Percentiles rank a stretch among this genome's conserved stretches.
These are phyloP conservation scores for Proteles cristata DNA, from an alignment of 2,113 vertebrate genomes.

Conservation along the genomic window DNA sequence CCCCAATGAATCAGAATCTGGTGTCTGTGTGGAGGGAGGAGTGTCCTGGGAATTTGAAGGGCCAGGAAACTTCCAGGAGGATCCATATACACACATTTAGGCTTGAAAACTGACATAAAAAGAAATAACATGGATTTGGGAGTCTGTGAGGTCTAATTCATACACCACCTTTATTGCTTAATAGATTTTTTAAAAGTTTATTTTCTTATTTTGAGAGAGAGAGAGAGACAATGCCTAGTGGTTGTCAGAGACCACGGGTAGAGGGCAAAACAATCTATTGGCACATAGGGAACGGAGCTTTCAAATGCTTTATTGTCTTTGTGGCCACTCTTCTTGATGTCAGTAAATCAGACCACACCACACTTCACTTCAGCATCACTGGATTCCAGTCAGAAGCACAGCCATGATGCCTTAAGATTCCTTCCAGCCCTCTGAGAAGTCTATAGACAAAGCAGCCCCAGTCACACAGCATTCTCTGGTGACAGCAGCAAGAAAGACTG, in stretches of 20 bases:
- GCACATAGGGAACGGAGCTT: neutral
- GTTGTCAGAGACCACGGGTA: neutral
- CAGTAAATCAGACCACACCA: neutral
- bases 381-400: neutral
- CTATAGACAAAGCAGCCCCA: fast-evolving
- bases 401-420: neutral
- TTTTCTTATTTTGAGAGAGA: no score
- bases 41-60: neutral
- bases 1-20: neutral
- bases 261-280: neutral
- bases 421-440: neutral
- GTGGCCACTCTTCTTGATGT: neutral
- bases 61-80: neutral
- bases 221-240: no score
- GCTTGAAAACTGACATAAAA: neutral
- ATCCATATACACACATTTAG: neutral
- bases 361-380: neutral
- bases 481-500: neutral
- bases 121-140: neutral
- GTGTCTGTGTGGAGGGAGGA: neutral
- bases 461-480: neutral
- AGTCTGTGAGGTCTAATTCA: neutral
- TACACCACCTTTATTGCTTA: neutral
- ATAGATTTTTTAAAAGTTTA: neutral
- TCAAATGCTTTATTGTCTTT: neutral